These are phyloP conservation scores for Bugula neritina DNA, from an alignment of 2,888 invertebrate genomes.

Conservation along the genomic window DNA sequence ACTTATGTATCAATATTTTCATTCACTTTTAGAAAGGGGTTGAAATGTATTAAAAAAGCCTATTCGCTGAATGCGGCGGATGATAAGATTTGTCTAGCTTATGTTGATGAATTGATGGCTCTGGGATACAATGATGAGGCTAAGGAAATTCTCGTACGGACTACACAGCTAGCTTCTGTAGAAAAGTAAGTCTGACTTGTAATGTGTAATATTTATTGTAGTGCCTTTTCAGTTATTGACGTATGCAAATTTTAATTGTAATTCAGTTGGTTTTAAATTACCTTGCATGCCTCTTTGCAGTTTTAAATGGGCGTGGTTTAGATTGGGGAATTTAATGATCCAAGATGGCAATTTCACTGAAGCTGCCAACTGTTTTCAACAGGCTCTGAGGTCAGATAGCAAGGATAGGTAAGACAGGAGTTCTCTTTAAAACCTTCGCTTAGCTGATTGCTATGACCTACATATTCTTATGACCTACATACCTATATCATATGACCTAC, in stretches of 20 bases:
- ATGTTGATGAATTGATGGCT: slow-evolving; percentile 71
- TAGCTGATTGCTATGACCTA: no score
- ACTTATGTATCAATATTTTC: no score
- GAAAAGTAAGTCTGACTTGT: slow-evolving; percentile 6
- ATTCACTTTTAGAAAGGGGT: not conserved
- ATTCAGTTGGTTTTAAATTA: not conserved
- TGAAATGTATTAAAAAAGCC: slow-evolving; percentile 77
- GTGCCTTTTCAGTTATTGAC: not conserved
- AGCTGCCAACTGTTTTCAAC: slow-evolving; percentile 71
- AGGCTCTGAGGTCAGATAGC: slow-evolving; percentile 55
- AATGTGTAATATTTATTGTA: no score
- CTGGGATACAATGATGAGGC: slow-evolving; percentile 61
- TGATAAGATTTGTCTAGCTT: slow-evolving; percentile 64
- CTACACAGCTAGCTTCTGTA: not conserved
- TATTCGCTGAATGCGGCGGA: slow-evolving; percentile 67
- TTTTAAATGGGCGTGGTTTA: slow-evolving; percentile 73
- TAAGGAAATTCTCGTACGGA: not conserved
- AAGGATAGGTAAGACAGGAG: slow-evolving; percentile 61
- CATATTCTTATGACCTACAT: no score
- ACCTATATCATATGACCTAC: no score
- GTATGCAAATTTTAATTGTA: no score
- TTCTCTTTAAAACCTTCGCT: no score
- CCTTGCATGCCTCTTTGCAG: slow-evolving; percentile 39
- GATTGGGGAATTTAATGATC: slow-evolving; percentile 75
- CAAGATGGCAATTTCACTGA: slow-evolving; percentile 67